These are phyloP conservation scores for Saturnia japonica DNA, from an alignment of 2,888 invertebrate genomes.

Conservation along the genomic window DNA sequence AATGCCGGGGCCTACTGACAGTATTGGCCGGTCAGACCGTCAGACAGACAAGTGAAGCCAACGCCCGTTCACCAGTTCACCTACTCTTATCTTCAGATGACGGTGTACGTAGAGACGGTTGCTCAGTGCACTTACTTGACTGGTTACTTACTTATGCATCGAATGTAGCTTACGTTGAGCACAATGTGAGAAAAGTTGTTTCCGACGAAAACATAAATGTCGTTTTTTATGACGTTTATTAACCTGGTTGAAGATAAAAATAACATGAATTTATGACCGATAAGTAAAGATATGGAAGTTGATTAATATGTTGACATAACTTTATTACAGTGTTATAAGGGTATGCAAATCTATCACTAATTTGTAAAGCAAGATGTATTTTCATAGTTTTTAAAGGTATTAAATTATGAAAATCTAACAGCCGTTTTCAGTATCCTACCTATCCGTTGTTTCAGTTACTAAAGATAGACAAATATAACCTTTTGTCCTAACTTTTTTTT, in stretches of 20 bases:
- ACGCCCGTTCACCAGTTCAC: constrained; percentile 77
- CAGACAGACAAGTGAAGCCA: constrained; percentile 61
- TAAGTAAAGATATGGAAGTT: constrained; percentile 33
- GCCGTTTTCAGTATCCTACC: no score
- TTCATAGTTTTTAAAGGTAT: neutral
- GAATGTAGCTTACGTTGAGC: constrained; percentile 42
- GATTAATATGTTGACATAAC: constrained; percentile 29
- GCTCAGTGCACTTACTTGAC: constrained; percentile 59
- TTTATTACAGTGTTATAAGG: constrained; percentile 4
- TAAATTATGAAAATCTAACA: no score
- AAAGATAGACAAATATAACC: no score
- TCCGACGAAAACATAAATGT: constrained; percentile 28
- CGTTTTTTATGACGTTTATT: constrained; percentile 35
- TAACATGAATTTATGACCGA: constrained; percentile 33
- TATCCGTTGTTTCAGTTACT: no score
- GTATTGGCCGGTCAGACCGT: constrained; percentile 27
- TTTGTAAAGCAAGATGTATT: neutral
- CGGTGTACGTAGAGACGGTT: constrained; percentile 50
- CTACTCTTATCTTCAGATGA: constrained; percentile 73
- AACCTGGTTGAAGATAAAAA: constrained; percentile 36
- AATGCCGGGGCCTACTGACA: constrained; percentile 69
- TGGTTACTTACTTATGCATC: constrained; percentile 55
- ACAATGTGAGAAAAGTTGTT: constrained; percentile 31
- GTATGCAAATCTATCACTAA: neutral
- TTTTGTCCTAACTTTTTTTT: no score